phyloP scores from a whole-genome alignment of 2,888 invertebrate species.

The Caenorhabditis sp. region DNA sequence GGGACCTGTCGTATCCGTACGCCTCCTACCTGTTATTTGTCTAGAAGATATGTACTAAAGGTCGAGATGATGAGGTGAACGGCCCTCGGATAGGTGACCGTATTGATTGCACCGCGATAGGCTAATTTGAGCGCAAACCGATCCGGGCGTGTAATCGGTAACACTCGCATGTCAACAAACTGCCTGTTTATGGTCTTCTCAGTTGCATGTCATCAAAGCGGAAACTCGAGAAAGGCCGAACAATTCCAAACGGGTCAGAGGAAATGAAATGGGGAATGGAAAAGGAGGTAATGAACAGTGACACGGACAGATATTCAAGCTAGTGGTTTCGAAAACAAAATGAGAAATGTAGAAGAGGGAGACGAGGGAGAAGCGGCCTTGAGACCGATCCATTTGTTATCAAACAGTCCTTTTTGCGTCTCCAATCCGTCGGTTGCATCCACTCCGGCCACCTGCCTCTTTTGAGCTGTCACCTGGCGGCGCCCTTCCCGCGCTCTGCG shows the following conservation, averaged over 20 bases:
- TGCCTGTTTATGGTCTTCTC: constrained; percentile 31
- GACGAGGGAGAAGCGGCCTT: constrained; percentile 35
- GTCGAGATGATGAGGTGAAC: constrained; percentile 47
- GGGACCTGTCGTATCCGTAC: constrained; percentile 26
- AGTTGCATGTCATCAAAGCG: constrained; percentile 3
- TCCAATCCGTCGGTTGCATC: background rate
- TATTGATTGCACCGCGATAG: constrained; percentile 58
- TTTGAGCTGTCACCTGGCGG: constrained; percentile 61
- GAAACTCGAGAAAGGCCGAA: background rate
- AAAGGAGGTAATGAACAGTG: background rate
- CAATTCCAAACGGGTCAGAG: background rate
- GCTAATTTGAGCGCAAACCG: constrained; percentile 52
- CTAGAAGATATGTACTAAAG: constrained; percentile 22
- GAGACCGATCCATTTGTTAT: constrained; percentile 58
- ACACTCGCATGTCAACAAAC: constrained; percentile 58
- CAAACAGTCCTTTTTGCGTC: constrained; percentile 16
- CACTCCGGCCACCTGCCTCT: constrained; percentile 39
- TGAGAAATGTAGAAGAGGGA: too few relatives aligned
- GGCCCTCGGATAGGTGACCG: constrained; percentile 18
- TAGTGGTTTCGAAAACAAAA: constrained; percentile 29
- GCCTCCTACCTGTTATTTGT: constrained; percentile 39
- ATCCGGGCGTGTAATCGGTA: constrained; percentile 59
- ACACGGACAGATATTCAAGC: constrained; percentile 11
- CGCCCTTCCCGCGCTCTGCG: constrained; percentile 20
- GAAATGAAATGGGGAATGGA: background rate